Evolutionary conservation across 2,888 invertebrate genomes (phyloP), one percentile per base, ranked within the genome.

Genomic region (Microchrysa polita): DNA sequence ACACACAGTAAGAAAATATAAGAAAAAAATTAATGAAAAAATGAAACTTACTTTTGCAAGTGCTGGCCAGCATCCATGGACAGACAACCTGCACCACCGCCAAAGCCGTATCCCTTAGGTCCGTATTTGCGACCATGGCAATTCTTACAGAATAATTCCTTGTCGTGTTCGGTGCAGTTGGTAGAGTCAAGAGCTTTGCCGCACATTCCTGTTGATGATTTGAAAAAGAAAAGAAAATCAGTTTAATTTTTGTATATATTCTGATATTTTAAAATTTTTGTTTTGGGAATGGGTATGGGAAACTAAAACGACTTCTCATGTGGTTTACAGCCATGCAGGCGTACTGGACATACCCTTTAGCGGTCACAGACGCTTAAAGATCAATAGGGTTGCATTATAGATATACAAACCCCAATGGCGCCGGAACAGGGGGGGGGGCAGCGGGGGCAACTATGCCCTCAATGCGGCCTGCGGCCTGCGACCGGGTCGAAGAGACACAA

Each of bases 101-200:
- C 98, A 86, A 97, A 98, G 81, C 98, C 98, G 87, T 97, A 96
- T 80, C 97, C 97, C 87, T 96, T 98, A 81, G 98, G 98, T 84
- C 98, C 98, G 87, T 93, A 98, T 90, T 97, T 97, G 85, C 97
- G 93, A 81, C 92, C 98, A 87, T 99, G 97, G 90, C 99, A 85
- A 79, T 85, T 85, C 81, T 97, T 98, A 91, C 98, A 99, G 91
- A 88, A 98, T 81, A 98, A 90, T 87, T 96, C 94, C 83, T 94
- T 94, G 83, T 97, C 97, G 89, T 98, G 98, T 86, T 97, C 97
- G 81, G 96, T 90, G 88, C 96, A 96, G 89, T 96, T 98, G 88
- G 97, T 98, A 81, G 97, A 97, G 88, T 99, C 98, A 87, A 99
- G 90, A 88, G 95, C 90, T 88, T 98, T 98, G 87, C 93, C 92